These are phyloP conservation scores for Numenius phaeopus DNA, from an alignment of 2,797 vertebrate species.

Conservation along the genomic window DNA sequence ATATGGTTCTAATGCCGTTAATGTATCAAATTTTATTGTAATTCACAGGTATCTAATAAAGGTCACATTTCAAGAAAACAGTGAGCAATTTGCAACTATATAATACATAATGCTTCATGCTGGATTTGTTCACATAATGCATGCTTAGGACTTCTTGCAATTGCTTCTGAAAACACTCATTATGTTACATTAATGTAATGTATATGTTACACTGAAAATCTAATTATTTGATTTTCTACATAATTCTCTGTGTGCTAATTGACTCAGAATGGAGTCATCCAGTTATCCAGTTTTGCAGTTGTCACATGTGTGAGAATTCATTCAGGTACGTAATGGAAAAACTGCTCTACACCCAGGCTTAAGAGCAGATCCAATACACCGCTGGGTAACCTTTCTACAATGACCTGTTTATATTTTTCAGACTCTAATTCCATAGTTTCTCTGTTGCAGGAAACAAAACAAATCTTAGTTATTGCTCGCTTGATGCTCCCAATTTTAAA, in stretches of 20 bases:
- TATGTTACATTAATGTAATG: not conserved
- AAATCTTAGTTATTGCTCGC: not conserved
- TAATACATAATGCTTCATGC: not conserved
- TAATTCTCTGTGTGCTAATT: not conserved
- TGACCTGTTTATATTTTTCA: not conserved
- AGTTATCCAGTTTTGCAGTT: not conserved
- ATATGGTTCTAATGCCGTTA: not conserved
- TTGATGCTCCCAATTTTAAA: not conserved
- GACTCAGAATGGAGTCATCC: not conserved
- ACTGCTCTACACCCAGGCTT: not conserved
- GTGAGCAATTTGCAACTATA: not conserved
- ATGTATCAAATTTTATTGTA: not conserved
- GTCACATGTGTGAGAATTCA: not conserved
- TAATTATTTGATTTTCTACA: not conserved
- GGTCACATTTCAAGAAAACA: not conserved
- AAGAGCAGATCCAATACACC: not conserved
- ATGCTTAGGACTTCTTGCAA: not conserved
- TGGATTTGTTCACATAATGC: not conserved
- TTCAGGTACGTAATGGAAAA: not conserved
- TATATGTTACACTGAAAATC: not conserved
- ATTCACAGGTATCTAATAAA: not conserved
- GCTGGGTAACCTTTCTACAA: not conserved
- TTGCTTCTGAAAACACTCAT: not conserved
- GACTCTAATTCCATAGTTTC: not conserved
- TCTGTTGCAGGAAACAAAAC: not conserved